Evolutionary conservation across 2,888 invertebrate species (phyloP), one percentile per base, ranked within the genome.

Genomic region (Bimastos eiseni): DNA sequence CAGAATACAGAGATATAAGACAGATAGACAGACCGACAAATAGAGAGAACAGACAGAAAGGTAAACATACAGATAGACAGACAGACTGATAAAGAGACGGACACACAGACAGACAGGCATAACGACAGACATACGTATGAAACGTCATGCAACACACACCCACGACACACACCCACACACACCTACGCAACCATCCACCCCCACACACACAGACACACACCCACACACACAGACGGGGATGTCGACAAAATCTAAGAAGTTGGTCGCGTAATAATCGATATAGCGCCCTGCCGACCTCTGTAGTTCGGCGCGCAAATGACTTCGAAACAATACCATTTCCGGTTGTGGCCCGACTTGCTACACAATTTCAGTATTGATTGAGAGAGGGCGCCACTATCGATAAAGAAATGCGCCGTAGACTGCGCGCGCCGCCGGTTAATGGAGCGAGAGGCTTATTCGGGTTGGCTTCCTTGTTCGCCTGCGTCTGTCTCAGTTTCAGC

Each of bases 321-420:
- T 86, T 86, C 86, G 86, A 86, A 86, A 86, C 86, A 86, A 86
- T 86, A 86, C 36, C 37, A 86, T 86, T 86, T 86, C 86, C 86
- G 86, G 86, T 34, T 15, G n/a, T n/a, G 37, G 86, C 86, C 86
- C 86, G 36, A 86, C 86, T 86, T 36, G 86, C 86, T 34, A 37
- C 86, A 86, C 86, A 86, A 86, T 86, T 86, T 86, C 86, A 21
- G 86, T 86, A 86, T 86, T 34, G 86, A 86, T 86, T 86, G 37
- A 34, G 36, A 84, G 84, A 86, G 86, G 86, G 86, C 33, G 86
- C 86, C 86, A 13, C 86, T 19, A 24, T 36, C 37, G 86, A 86
- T 86, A 86, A 86, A 86, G 86, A 86, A 34, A 86, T 86, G 30
- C 37, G 36, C 11, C 86, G 70, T 30, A 19, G 19, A 36, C 37